Base-by-base conservation (phyloP, 2,888 invertebrate species). In the Tortrix viridana region DNA sequence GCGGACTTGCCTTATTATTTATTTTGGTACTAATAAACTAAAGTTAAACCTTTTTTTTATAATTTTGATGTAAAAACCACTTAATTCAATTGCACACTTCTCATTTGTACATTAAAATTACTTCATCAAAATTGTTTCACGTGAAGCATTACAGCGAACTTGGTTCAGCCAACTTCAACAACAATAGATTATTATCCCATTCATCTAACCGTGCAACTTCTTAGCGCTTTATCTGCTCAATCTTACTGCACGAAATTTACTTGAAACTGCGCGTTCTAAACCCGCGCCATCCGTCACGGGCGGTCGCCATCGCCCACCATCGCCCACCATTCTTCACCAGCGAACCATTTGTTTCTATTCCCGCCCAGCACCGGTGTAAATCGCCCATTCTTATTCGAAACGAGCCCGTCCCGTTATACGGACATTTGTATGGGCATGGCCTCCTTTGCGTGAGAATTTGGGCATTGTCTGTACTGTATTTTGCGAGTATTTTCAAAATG, bases 361-460 rank as follows among this genome's bases (percentile, higher is more conserved):
- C 61, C 69, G 55, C 46, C 57, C 68, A 64, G 65, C 66, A 58
- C 63, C 69, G 67, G 70, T 70, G 71, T 71, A 75, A 74, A 75
- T 71, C 71, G 73, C 64, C 74, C 70, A 77, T 81, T 79, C 73
- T 75, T 75, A 78, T 79, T 79, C 76, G 60, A 60, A 66, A 72
- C 72, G 65, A 69, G 67, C 64, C 67, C 61, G 71, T 63, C 62
- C 62, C 65, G 65, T 58, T 67, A 60, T 62, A 49, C 60, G 64
- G 59, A 59, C 67, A 64, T 72, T 73, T 70, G 68, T 73, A 67
- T 66, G 62, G 60, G 69, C 67, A 66, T 65, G 64, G 65, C 56
- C 54, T 64, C 67, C 67, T 66, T 68, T 67, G 60, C 62, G 44
- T 57, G 43, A 63, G 58, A 66, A 69, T 66, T 67, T 66, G 64